Evolutionary conservation across 2,888 invertebrate genomes (phyloP), one percentile per base, ranked within the genome.

Genomic region (Eristalis arbustorum): DNA sequence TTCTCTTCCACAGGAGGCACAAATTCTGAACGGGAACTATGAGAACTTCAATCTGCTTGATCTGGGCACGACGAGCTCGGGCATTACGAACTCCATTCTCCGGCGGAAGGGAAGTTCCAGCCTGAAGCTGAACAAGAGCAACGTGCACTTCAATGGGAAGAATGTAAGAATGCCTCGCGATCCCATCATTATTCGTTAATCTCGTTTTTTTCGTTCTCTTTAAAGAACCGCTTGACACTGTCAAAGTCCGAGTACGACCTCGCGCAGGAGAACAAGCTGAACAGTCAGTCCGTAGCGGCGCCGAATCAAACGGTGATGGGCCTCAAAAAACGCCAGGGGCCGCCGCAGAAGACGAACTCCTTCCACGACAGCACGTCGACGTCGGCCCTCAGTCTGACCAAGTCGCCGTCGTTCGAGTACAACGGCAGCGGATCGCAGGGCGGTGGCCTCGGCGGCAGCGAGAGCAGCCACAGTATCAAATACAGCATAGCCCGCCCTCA

Each of bases 11-110:
- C 28, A 93, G 87, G 92, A 93, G 88, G 87, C 91, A 0, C 90
- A 92, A 81, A 91, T 93, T 13, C 88, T 92, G n/a, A 91, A 91
- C 81, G 92, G 92, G 23, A 92, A 90, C 69, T 91, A 90, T 84
- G 92, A 92, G 64, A 90, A 90, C 57, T 81, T 91, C 87, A 91
- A 91, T 49, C 87, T 91, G 63, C 91, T 91, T 68, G 92, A 92
- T 76, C 90, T 28, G n/a, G 73, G 69, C 4, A 80, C 78, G 25
- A 34, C 64, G 0, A 34, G 49, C 0, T 57, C 74, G 11, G 67
- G 37, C 1, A 56, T 64, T 0, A 61, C 63, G 13, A 88, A 76
- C 23, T 84, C 91, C 0, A 88, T 92, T 37, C 80, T 92, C 28
- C 88, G 92, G 10, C 90, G 92, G 8, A 92, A 92, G 80, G 78